These are phyloP conservation scores for Trochalopteron elliotii DNA, from an alignment of 2,113 vertebrate genomes.

Conservation along the genomic window DNA sequence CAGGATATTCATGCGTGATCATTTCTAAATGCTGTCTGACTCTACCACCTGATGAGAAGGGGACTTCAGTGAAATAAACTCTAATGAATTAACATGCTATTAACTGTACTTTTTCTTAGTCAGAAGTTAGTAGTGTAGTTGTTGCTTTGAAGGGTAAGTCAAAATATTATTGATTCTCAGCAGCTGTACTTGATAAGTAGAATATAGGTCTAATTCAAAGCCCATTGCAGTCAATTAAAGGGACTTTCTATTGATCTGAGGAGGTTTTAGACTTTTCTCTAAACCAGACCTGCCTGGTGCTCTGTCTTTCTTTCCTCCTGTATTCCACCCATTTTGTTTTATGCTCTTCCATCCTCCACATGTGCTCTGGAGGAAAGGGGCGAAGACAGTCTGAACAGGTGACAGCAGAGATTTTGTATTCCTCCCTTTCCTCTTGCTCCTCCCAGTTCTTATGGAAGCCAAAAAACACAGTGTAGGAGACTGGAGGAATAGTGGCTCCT, in stretches of 20 bases:
- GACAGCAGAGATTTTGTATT: neutral
- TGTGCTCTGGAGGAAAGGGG: neutral
- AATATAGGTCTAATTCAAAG: slow-evolving; percentile 24
- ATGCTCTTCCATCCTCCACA: neutral
- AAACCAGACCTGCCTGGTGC: neutral
- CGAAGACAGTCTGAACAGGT: neutral
- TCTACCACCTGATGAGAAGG: neutral
- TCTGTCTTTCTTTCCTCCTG: neutral
- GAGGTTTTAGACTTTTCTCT: slow-evolving; percentile 2
- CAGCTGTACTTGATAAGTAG: slow-evolving; percentile 24
- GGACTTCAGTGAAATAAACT: neutral
- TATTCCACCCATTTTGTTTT: neutral
- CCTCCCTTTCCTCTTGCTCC: neutral
- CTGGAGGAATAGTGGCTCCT: neutral
- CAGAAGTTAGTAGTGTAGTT: neutral
- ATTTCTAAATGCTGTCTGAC: neutral
- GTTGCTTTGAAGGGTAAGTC: slow-evolving; percentile 15
- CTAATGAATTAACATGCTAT: neutral
- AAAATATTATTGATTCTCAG: slow-evolving; percentile 50
- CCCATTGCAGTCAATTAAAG: slow-evolving; percentile 31
- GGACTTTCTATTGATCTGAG: neutral
- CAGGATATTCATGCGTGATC: neutral
- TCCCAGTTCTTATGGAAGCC: neutral
- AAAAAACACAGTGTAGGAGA: neutral
- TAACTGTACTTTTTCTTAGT: neutral